Conservation (phyloP, 2,797 vertebrate genomes). For the Orientallactaga sibirica region DNA sequence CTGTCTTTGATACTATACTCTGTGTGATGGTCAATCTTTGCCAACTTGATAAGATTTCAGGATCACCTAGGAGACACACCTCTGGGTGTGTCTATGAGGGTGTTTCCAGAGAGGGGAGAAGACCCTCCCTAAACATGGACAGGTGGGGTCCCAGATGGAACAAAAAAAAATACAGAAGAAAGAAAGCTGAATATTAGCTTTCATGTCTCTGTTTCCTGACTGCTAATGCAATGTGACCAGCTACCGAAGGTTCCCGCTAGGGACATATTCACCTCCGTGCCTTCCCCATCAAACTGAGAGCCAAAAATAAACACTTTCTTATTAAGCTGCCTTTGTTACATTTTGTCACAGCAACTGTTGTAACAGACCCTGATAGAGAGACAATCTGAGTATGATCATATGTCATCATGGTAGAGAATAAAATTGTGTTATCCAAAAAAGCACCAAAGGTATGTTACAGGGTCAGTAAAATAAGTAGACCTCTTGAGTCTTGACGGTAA, state of each 20-base stretch:
- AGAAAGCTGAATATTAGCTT: neutral
- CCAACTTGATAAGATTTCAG: neutral
- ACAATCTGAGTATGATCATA: neutral
- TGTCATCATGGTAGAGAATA: neutral
- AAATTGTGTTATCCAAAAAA: neutral
- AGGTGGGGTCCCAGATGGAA: neutral
- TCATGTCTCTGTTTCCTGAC: neutral
- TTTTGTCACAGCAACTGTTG: neutral
- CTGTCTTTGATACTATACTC: neutral
- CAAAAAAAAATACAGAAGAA: neutral
- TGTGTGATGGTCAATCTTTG: neutral
- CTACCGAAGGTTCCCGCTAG: neutral
- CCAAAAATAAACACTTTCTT: neutral
- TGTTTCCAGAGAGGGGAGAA: neutral
- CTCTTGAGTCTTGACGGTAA: constrained; percentile 29
- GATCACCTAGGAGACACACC: neutral
- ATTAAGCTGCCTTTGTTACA: neutral
- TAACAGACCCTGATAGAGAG: neutral
- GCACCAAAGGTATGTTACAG: neutral
- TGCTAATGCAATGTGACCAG: neutral
- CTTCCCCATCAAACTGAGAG: neutral
- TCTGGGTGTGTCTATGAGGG: neutral
- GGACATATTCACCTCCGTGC: neutral
- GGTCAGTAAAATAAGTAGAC: neutral
- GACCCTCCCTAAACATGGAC: neutral